Conservation (phyloP, 2,888 invertebrate species). For the Limnephilus lunatus region DNA sequence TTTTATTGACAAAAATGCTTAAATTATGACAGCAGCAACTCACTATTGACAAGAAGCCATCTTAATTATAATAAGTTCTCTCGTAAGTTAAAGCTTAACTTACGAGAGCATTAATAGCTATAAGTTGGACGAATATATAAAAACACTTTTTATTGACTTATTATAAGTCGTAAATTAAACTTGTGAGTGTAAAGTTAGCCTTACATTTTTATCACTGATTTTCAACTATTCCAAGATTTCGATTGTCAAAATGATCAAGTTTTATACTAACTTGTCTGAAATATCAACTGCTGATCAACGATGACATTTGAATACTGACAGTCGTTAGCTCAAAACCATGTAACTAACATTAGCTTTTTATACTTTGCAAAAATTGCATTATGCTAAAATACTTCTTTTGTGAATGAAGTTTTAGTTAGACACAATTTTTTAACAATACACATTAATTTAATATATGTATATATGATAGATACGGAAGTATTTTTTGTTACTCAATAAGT, state of each 20-base stretch:
- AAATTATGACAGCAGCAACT: no score
- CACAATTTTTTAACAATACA: background rate
- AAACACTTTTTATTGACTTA: no score
- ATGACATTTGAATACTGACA: background rate
- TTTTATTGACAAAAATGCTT: no score
- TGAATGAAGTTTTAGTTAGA: background rate
- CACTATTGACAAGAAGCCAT: no score
- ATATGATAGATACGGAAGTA: background rate
- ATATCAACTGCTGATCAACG: no score
- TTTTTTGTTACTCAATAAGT: background rate
- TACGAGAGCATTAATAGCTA: no score
- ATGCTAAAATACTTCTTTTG: background rate
- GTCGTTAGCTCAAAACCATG: background rate
- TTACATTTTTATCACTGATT: no score
- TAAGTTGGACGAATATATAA: no score
- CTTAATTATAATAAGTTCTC: no score
- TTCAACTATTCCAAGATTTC: background rate
- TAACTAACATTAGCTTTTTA: background rate
- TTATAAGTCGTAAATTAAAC: no score
- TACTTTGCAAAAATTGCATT: background rate
- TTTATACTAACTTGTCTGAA: background rate
- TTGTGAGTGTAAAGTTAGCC: no score
- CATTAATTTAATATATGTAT: background rate
- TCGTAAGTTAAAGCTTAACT: no score
- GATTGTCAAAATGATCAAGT: background rate